Evolutionary conservation across 2,113 vertebrate species (phyloP).

Genomic region (Sapayoa aenigma): DNA sequence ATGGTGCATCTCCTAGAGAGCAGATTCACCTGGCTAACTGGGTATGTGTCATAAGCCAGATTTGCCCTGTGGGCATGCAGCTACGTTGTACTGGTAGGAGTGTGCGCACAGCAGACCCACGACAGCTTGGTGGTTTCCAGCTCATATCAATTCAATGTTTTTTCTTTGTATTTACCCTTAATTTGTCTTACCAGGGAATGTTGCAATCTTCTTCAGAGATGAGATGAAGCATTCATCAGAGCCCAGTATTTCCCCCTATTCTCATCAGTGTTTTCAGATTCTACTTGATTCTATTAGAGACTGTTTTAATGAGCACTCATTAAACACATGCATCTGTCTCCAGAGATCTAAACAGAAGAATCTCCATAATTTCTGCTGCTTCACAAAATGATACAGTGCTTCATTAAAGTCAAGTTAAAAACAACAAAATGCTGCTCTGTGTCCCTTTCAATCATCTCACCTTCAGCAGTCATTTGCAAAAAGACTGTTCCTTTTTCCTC

Average conservation of each 20-base stretch:
- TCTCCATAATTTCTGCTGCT: not conserved
- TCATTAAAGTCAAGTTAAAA: slow-evolving; percentile 18
- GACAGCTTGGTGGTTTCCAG: not conserved
- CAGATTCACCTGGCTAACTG: not conserved
- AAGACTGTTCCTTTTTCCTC: not conserved
- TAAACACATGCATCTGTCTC: not conserved
- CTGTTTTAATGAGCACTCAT: slow-evolving; percentile 7
- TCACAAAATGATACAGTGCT: not conserved
- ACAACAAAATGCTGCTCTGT: not conserved
- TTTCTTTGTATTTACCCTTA: not conserved
- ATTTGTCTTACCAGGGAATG: not conserved
- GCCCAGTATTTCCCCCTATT: not conserved
- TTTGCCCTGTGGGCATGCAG: accelerated
- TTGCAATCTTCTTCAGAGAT: not conserved
- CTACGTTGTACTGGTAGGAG: not conserved
- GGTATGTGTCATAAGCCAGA: not conserved
- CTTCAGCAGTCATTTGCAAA: slow-evolving; percentile 1
- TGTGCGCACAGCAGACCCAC: not conserved
- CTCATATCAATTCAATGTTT: not conserved
- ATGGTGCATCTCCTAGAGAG: not conserved
- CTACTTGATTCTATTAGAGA: not conserved
- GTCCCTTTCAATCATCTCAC: not conserved
- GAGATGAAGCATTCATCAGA: not conserved
- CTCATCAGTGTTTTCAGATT: not conserved
- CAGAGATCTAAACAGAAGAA: not conserved